Evolutionary conservation across 2,888 invertebrate species (phyloP).

Genomic region (Hoplodrina blanda): DNA sequence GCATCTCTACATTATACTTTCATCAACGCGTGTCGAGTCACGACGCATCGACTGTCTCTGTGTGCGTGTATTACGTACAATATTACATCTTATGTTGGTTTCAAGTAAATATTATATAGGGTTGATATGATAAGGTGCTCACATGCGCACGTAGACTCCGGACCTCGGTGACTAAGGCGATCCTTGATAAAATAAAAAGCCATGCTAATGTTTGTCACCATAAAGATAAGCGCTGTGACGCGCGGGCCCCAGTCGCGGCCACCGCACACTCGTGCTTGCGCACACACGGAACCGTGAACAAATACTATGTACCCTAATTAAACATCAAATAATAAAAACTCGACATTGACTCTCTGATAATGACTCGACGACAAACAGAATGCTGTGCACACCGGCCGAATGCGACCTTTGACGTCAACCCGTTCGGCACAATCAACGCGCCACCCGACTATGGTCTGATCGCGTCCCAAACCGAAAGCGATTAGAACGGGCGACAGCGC

Average conservation of each 20-base stretch:
- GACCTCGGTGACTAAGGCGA: constrained; percentile 82
- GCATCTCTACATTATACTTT: constrained; percentile 9
- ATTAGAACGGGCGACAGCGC: constrained; percentile 71
- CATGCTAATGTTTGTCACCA: constrained; percentile 83
- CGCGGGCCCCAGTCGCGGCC: constrained; percentile 78
- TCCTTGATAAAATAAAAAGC: constrained; percentile 86
- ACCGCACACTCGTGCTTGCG: constrained; percentile 81
- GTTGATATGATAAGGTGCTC: constrained; percentile 81
- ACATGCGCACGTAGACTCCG: constrained; percentile 73
- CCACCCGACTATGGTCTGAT: constrained; percentile 61
- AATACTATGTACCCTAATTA: constrained; percentile 83
- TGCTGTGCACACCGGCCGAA: constrained; percentile 63
- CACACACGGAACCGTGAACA: constrained; percentile 74
- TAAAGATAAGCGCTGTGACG: constrained; percentile 86
- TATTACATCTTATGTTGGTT: constrained; percentile 75
- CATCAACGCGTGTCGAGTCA: constrained; percentile 4
- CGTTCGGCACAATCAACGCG: constrained; percentile 56
- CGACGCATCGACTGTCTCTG: constrained; percentile 25
- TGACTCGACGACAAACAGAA: constrained; percentile 71
- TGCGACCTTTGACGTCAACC: constrained; percentile 71
- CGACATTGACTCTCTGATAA: constrained; percentile 81
- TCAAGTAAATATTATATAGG: constrained; percentile 81
- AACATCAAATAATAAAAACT: constrained; percentile 83
- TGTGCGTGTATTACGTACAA: constrained; percentile 65
- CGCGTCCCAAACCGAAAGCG: constrained; percentile 68